Evolutionary conservation across 2,797 vertebrate species (phyloP).

Genomic region (Acanthiza pusilla): DNA sequence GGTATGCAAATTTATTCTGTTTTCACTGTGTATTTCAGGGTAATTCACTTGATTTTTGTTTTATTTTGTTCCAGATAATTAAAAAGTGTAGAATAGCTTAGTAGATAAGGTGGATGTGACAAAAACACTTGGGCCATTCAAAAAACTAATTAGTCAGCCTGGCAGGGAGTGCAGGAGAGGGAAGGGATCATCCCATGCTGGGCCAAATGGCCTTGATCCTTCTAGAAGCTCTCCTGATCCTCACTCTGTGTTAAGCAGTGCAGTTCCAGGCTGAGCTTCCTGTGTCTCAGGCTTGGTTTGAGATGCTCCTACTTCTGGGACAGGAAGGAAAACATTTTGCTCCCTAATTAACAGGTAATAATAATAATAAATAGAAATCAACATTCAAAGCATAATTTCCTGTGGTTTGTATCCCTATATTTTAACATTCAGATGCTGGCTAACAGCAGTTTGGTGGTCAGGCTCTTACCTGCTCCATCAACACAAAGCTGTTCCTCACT

Average conservation of each 20-base stretch:
- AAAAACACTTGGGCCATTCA: constrained; percentile 11
- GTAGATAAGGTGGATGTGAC: background rate
- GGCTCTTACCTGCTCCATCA: background rate
- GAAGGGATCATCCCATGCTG: background rate
- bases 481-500: background rate
- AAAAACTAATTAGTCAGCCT: constrained; percentile 11
- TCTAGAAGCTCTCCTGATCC: background rate
- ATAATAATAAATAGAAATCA: background rate
- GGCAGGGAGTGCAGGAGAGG: background rate
- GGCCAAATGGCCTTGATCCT: background rate
- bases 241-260: background rate
- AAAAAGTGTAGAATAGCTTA: background rate
- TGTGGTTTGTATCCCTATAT: rapidly evolving
- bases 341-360: background rate
- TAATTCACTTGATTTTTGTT: background rate
- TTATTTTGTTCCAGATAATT: background rate
- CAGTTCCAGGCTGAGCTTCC: background rate
- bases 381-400: background rate
- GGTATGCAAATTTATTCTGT: background rate
- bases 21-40: background rate
- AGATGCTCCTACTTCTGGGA: rapidly evolving
- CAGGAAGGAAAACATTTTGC: background rate
- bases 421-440: background rate
- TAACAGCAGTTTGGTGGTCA: background rate
- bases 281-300: background rate